phyloP scores from a whole-genome alignment of 2,888 invertebrate species.

The Heteropelma amictum region DNA sequence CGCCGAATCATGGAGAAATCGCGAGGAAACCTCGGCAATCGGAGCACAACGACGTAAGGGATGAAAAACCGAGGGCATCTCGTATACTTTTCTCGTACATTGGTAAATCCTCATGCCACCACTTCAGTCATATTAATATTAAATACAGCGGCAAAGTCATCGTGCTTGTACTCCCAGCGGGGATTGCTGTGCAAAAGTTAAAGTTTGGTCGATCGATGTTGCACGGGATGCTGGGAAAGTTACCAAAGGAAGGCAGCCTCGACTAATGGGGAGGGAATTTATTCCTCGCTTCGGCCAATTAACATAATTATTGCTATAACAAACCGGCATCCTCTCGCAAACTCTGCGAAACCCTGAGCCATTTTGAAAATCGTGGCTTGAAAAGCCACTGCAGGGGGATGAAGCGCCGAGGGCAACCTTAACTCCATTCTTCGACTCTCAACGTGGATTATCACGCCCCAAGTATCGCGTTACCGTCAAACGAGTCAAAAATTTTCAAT shows the following conservation, averaged over 20 bases:
- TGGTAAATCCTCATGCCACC: constrained; percentile 35
- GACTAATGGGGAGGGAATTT: constrained; percentile 53
- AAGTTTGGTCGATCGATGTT: constrained; percentile 48
- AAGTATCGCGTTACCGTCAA: constrained; percentile 30
- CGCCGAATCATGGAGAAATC: not conserved
- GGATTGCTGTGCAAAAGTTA: constrained; percentile 33
- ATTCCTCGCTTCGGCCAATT: constrained; percentile 50
- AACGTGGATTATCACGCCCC: constrained; percentile 36
- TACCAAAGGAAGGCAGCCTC: constrained; percentile 11
- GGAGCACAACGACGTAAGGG: constrained; percentile 24
- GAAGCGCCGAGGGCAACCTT: constrained; percentile 7
- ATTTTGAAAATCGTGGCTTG: not conserved
- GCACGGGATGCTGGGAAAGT: constrained; percentile 28
- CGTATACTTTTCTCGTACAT: constrained; percentile 31
- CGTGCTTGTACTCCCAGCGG: constrained; percentile 37
- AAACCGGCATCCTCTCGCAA: constrained; percentile 38
- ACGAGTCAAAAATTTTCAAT: too few species aligned
- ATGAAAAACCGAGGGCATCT: constrained; percentile 24
- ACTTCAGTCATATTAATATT: constrained; percentile 50
- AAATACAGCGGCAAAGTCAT: constrained; percentile 51
- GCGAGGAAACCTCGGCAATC: too few species aligned
- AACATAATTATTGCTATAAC: constrained; percentile 60
- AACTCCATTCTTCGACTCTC: constrained; percentile 18
- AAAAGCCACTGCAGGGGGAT: not conserved
- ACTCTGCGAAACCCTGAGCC: constrained; percentile 11